Evolutionary conservation across 2,888 invertebrate species (phyloP), one percentile per base, ranked within the genome.

Genomic region (Eudasyphora cyanicolor): DNA sequence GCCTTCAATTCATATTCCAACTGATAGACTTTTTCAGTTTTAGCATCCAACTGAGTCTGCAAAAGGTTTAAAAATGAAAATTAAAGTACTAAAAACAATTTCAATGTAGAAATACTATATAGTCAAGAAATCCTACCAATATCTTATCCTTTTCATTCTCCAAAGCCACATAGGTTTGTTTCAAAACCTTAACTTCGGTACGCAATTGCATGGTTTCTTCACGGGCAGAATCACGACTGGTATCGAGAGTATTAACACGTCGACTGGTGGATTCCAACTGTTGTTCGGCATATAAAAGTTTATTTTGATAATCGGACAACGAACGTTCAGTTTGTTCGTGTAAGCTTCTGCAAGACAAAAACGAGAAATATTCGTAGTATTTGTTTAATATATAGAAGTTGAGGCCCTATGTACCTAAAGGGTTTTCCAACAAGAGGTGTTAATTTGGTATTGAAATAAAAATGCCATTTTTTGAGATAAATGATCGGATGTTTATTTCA

Each of bases 241-340:
- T 93, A 87, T 95, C 95, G 85, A 95, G 89, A 62, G 91, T 89
- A 82, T 93, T 93, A 82, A 94, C 92, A 35, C 93, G 94, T 71
- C 94, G 94, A 89, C 94, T 93, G 8, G 94, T 93, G 78, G 93
- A 90, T 84, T 93, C 93, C 10, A 95, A 90, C 89, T 96, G 95
- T 29, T 93, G 94, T 89, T 96, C 95, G 12, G 94, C 91, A 85
- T 94, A 93, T 51, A 94, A 88, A 45, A 96, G 90, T 90, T 96
- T 95, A 89, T 93, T 94, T 90, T 96, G 96, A 77, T 95, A 93
- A 86, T 96, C 95, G 76, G 93, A 93, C 82, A 95, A 93, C 60
- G 95, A 94, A 87, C 95, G 94, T 91, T 96, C 96, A 4, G 96
- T 95, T 93, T 96, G 96, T 87, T 96, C 94, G 88, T 96, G 96